Conservation (phyloP, 1,140 invertebrate genomes). For the Lethocerus indicus region DNA sequence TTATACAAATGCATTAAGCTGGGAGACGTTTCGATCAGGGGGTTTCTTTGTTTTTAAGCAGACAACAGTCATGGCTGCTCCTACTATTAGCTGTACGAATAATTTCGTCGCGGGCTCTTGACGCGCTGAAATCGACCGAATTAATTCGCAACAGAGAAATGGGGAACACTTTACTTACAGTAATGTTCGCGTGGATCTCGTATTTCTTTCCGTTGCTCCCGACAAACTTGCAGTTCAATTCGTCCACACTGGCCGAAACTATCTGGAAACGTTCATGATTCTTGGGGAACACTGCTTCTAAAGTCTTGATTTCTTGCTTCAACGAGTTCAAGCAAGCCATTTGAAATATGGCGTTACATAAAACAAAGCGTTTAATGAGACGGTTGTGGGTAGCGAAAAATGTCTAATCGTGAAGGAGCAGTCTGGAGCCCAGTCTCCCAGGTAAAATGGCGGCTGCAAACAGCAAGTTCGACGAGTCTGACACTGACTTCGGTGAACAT, state of each 20-base stretch:
- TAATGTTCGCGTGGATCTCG: constrained; percentile 96
- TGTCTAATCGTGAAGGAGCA: too few species aligned
- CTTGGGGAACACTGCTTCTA: constrained; percentile 89
- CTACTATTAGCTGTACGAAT: too few species aligned
- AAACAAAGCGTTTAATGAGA: background rate
- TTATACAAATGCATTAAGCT: too few species aligned
- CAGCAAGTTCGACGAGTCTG: constrained; percentile 1
- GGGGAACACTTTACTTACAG: constrained; percentile 47
- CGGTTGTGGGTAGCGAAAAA: background rate
- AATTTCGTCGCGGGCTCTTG: too few species aligned
- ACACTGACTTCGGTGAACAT: background rate
- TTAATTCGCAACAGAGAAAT: too few species aligned
- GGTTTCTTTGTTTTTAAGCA: too few species aligned
- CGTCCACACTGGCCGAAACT: constrained; percentile 92
- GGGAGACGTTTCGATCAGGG: too few species aligned
- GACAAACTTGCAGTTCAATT: constrained; percentile 92
- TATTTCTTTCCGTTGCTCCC: constrained; percentile 86
- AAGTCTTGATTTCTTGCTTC: constrained; percentile 92
- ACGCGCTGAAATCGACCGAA: too few species aligned
- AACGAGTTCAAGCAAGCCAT: constrained; percentile 97
- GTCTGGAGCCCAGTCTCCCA: background rate
- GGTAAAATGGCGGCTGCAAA: constrained; percentile 4
- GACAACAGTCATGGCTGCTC: too few species aligned
- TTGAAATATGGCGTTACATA: constrained; percentile 22
- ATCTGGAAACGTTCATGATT: constrained; percentile 94